phyloP scores from a whole-genome alignment of 2,888 invertebrate genomes.

The Strigamia maritima region DNA sequence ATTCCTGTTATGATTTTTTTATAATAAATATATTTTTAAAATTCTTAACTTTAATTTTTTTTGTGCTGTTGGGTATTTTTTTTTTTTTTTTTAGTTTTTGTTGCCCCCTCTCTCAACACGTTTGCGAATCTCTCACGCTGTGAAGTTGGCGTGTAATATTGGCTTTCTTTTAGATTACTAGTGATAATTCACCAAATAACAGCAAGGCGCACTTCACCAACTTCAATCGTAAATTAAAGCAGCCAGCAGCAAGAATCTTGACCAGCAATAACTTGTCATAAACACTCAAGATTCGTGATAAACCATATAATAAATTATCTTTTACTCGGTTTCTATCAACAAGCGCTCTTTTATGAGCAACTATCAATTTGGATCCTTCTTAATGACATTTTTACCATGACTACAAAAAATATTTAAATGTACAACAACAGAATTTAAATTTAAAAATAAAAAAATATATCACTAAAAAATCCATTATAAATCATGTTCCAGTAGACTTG shows the following conservation, averaged over 20 bases:
- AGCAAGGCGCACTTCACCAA: slow-evolving; percentile 29
- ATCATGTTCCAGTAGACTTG: not conserved
- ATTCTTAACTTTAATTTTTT: not conserved
- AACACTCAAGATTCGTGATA: slow-evolving; percentile 22
- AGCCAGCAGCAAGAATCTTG: slow-evolving; percentile 25
- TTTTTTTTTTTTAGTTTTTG: not conserved
- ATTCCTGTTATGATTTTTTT: not conserved
- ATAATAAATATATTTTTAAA: not conserved
- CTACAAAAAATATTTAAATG: too few relatives aligned
- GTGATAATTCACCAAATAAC: slow-evolving; percentile 26
- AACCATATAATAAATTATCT: slow-evolving; percentile 4
- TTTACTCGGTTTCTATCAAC: not conserved
- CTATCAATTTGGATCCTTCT: not conserved
- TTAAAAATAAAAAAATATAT: not conserved
- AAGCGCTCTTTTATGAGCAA: not conserved
- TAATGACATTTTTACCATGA: not conserved
- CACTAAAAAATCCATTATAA: slow-evolving; percentile 14
- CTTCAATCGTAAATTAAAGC: slow-evolving; percentile 21
- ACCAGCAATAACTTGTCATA: slow-evolving; percentile 27
- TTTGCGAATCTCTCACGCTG: slow-evolving; percentile 22
- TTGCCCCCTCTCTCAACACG: not conserved
- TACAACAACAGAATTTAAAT: not conserved
- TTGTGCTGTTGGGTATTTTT: not conserved
- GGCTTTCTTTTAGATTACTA: slow-evolving; percentile 6
- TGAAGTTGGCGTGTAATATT: slow-evolving; percentile 21